Conservation (phyloP, 2,888 invertebrate genomes). For the Dasypogon diadema region DNA sequence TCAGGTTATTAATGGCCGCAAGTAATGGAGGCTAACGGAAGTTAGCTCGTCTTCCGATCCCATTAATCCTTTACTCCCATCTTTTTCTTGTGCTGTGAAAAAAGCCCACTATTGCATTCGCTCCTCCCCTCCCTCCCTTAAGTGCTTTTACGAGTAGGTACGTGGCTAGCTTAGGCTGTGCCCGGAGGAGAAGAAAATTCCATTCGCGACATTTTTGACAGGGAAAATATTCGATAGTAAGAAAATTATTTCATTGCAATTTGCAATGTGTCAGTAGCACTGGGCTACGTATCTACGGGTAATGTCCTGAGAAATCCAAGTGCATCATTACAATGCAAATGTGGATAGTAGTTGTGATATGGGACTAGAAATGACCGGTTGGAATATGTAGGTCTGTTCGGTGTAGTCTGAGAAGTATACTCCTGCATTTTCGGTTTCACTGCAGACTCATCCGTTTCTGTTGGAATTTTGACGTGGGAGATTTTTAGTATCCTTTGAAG, state of each 20-base stretch:
- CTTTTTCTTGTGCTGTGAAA: background rate
- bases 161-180: background rate
- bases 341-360: too few relatives aligned
- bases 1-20: conserved; percentile 30
- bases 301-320: too few relatives aligned
- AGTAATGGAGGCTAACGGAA: conserved; percentile 33
- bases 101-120: background rate
- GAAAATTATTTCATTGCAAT: conserved; percentile 13
- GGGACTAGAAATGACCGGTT: too few relatives aligned
- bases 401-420: too few relatives aligned
- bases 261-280: background rate
- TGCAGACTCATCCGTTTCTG: too few relatives aligned
- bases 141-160: background rate
- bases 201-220: conserved; percentile 14
- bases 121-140: background rate
- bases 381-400: too few relatives aligned
- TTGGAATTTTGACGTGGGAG: too few relatives aligned
- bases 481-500: too few relatives aligned
- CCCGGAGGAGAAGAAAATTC: background rate
- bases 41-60: conserved; percentile 36
- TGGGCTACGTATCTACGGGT: too few relatives aligned
- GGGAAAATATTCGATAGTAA: conserved; percentile 15
- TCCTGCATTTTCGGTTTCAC: too few relatives aligned
- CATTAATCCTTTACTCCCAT: conserved; percentile 39
- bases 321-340: too few relatives aligned